A percentile compares a stretch with the other conserved stretches of the same genome.
phyloP scores from a whole-genome alignment of 2,888 invertebrate genomes.

The Campaea margaritaria region DNA sequence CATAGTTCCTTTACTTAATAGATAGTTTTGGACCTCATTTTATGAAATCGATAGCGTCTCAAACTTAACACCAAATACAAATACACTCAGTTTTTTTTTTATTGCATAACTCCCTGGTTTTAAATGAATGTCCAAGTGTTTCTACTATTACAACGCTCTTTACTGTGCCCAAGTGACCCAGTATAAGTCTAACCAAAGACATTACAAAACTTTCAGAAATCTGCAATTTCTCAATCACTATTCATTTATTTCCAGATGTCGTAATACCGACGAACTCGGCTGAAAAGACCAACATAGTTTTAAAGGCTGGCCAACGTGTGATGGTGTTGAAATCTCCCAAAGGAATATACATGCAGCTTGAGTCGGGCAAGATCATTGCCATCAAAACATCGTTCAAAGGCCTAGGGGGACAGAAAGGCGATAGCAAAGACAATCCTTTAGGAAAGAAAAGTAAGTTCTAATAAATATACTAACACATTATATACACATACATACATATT shows the following conservation, averaged over 20 bases:
- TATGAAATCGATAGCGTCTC: too few species aligned
- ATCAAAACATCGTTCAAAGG: conserved; percentile 92
- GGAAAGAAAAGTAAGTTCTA: conserved; percentile 75
- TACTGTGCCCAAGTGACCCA: not conserved
- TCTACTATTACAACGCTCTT: too few species aligned
- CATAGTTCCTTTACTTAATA: too few species aligned
- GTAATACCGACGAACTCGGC: conserved; percentile 96
- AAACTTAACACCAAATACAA: too few species aligned
- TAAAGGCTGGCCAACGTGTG: conserved; percentile 97
- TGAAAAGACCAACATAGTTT: conserved; percentile 94
- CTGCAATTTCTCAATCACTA: not conserved
- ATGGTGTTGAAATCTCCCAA: conserved; percentile 97
- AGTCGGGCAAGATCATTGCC: conserved; percentile 97
- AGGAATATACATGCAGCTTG: conserved; percentile 97
- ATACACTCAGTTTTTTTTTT: too few species aligned
- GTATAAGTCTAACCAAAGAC: not conserved
- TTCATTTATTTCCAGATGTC: conserved; percentile 86
- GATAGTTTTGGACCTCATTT: too few species aligned
- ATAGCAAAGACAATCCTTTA: conserved; percentile 69
- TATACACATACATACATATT: too few species aligned
- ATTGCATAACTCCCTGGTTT: too few species aligned
- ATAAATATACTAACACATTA: not conserved
- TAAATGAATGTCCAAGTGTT: too few species aligned
- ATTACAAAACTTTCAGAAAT: not conserved
- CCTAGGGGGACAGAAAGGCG: conserved; percentile 79